Evolutionary conservation across 2,113 vertebrate species (phyloP).

Genomic region (Pterophyllum scalare): DNA sequence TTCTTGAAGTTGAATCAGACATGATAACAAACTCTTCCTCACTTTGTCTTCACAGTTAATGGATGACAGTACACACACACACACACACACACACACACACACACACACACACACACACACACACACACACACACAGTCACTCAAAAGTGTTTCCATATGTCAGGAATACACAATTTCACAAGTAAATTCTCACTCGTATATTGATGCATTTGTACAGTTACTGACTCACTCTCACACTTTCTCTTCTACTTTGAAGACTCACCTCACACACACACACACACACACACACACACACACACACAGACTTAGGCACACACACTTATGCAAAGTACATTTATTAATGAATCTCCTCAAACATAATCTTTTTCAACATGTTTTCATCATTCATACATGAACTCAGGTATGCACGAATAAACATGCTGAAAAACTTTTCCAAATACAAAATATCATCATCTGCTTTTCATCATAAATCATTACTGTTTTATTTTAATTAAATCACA

Average conservation of each 20-base stretch:
- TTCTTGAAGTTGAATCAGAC: not conserved
- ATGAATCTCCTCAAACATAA: not conserved
- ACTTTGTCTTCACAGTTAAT: slow-evolving; percentile 1
- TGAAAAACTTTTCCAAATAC: not conserved
- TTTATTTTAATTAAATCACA: not conserved
- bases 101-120: not conserved
- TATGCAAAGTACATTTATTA: not conserved
- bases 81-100: not conserved
- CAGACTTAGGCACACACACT: not conserved
- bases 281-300: slow-evolving; percentile 10
- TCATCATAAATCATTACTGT: not conserved
- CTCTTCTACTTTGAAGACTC: slow-evolving; percentile 6
- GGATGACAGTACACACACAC: not conserved
- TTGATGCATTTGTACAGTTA: slow-evolving; percentile 36
- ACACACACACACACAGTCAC: not conserved
- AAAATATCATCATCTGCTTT: not conserved
- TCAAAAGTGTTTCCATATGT: slow-evolving; percentile 15
- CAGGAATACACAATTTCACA: slow-evolving; percentile 36
- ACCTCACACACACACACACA: slow-evolving; percentile 8
- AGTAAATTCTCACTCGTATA: slow-evolving; percentile 35
- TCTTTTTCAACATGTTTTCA: not conserved
- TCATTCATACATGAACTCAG: not conserved
- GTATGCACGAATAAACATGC: not conserved
- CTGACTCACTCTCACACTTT: slow-evolving; percentile 56
- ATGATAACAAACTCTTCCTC: slow-evolving; percentile 7